phyloP scores from a whole-genome alignment of 2,113 vertebrate genomes.

The Gracilinanus agilis region DNA sequence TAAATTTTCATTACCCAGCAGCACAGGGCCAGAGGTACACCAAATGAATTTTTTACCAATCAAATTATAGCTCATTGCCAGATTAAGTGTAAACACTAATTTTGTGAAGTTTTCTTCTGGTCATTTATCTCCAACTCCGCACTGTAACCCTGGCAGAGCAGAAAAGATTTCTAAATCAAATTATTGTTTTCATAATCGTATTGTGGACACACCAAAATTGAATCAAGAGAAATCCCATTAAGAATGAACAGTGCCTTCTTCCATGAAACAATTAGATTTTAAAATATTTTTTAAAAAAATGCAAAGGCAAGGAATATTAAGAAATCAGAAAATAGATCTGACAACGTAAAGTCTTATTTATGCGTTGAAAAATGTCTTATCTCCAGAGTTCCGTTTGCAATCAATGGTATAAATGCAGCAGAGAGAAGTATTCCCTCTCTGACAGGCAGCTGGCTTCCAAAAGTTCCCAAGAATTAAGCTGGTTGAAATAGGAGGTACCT shows the following conservation, averaged over 20 bases:
- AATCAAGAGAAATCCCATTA: constrained; percentile 86
- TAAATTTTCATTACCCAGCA: constrained; percentile 93
- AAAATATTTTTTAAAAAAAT: constrained; percentile 65
- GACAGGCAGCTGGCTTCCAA: not conserved
- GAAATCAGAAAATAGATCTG: constrained; percentile 47
- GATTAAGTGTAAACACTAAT: constrained; percentile 91
- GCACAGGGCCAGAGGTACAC: constrained; percentile 92
- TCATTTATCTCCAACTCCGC: constrained; percentile 89
- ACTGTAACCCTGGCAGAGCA: constrained; percentile 83
- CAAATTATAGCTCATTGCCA: constrained; percentile 90
- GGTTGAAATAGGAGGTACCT: not conserved
- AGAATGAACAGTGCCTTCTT: constrained; percentile 80
- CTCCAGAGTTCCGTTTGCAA: not conserved
- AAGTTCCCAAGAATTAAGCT: not conserved
- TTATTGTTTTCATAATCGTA: constrained; percentile 88
- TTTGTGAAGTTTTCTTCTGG: constrained; percentile 90
- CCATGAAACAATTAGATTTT: constrained; percentile 73
- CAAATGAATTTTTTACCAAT: constrained; percentile 93
- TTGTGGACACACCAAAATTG: constrained; percentile 84
- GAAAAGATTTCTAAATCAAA: constrained; percentile 86
- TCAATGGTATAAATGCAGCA: not conserved
- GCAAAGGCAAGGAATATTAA: constrained; percentile 71
- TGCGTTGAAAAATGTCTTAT: not conserved
- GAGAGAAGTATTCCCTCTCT: not conserved
- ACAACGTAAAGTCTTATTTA: not conserved